Evolutionary conservation across 2,888 invertebrate genomes (phyloP).

Genomic region (Escarpia spicata): DNA sequence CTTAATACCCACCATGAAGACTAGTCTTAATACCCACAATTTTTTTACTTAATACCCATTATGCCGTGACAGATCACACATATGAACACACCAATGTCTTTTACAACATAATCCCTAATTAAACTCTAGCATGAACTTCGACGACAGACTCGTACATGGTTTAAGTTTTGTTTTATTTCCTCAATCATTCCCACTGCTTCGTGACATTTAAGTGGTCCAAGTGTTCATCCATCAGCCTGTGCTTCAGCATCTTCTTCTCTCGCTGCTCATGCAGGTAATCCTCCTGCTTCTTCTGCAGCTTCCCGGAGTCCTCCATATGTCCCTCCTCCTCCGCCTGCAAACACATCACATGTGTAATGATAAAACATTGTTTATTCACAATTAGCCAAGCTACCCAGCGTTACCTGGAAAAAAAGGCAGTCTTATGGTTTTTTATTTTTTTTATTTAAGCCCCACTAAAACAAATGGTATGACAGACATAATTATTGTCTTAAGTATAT

Average conservation of each 20-base stretch:
- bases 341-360: too few species aligned
- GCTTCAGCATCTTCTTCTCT: constrained; percentile 30
- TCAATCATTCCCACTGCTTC: constrained; percentile 36
- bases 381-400: too few species aligned
- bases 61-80: too few species aligned
- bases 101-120: neutral
- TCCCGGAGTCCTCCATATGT: neutral
- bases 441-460: too few species aligned
- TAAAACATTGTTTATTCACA: too few species aligned
- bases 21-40: too few species aligned
- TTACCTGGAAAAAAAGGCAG: too few species aligned
- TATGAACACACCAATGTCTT: neutral
- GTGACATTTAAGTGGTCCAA: constrained; percentile 34
- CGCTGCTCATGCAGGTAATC: constrained; percentile 26
- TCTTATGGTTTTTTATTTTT: too few species aligned
- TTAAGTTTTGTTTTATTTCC: neutral
- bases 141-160: constrained; percentile 17
- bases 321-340: constrained; percentile 8
- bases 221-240: constrained; percentile 32
- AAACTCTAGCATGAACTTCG: neutral
- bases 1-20: too few species aligned
- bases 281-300: neutral
- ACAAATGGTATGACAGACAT: too few species aligned
- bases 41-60: too few species aligned
- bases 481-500: too few species aligned